Evolutionary conservation across 1,140 invertebrate genomes (phyloP).

Genomic region (Lethrus apterus): DNA sequence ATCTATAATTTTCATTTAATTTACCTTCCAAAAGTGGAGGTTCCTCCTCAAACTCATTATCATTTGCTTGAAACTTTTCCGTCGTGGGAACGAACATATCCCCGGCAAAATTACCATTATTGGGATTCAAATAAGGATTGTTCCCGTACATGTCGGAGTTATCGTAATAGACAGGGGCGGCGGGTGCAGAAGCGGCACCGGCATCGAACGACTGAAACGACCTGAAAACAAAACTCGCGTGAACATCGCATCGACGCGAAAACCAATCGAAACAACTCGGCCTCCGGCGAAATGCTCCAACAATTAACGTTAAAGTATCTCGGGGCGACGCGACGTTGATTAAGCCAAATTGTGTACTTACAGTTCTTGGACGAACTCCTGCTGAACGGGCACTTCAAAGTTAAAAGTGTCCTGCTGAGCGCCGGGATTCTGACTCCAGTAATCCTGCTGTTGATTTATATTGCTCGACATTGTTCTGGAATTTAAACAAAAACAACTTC

Average conservation of each 20-base stretch:
- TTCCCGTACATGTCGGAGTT: constrained; percentile 17
- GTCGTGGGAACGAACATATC: constrained; percentile 3
- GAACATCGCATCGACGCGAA: too few relatives aligned
- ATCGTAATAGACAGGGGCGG: constrained; percentile 6
- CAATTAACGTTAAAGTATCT: constrained; percentile 12
- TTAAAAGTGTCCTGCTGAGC: constrained; percentile 23
- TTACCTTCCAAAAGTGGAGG: constrained; percentile 25
- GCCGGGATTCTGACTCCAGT: constrained; percentile 22
- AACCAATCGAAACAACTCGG: too few relatives aligned
- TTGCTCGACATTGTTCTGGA: constrained; percentile 10
- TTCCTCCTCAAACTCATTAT: constrained; percentile 21
- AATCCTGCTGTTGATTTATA: constrained; percentile 17
- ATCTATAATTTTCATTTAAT: too few relatives aligned
- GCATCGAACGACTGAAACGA: constrained; percentile 22
- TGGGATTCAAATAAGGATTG: constrained; percentile 23
- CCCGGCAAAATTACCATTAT: constrained; percentile 6
- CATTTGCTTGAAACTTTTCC: constrained; percentile 9
- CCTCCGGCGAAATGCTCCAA: background rate
- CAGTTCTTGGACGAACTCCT: constrained; percentile 27
- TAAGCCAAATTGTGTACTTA: constrained; percentile 19
- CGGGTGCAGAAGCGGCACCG: constrained; percentile 3
- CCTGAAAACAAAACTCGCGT: too few relatives aligned
- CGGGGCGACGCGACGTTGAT: background rate
- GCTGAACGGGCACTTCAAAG: constrained; percentile 29
- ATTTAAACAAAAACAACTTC: too few relatives aligned